Evolutionary conservation across 2,797 vertebrate species (phyloP).

Genomic region (Sebastes taczanowskii): DNA sequence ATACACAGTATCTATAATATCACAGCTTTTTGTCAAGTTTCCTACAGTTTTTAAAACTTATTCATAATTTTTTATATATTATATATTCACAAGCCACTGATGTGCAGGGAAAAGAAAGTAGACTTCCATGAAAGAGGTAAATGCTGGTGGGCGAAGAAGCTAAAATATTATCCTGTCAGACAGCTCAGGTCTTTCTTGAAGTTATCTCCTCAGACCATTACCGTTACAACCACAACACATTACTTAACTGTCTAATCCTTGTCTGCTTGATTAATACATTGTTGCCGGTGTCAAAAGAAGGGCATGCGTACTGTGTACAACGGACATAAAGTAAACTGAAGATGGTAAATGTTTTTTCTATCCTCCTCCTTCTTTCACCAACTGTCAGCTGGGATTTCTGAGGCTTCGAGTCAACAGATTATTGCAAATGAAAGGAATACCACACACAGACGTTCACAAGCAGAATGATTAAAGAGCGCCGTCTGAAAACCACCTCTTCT

Average conservation of each 20-base stretch:
- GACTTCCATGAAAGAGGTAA: background rate
- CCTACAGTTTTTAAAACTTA: background rate
- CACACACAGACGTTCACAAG: conserved; percentile 19
- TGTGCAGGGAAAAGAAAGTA: background rate
- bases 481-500: background rate
- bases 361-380: background rate
- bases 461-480: background rate
- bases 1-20: background rate
- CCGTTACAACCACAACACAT: conserved; percentile 35
- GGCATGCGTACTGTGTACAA: background rate
- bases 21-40: background rate
- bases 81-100: background rate
- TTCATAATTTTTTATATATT: background rate
- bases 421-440: conserved; percentile 38
- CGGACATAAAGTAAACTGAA: conserved; percentile 17
- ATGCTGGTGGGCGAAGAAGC: background rate
- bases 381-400: conserved; percentile 27
- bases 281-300: conserved; percentile 29
- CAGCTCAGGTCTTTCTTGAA: conserved; percentile 5
- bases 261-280: conserved; percentile 37
- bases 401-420: conserved; percentile 44
- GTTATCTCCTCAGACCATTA: conserved; percentile 19
- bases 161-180: conserved; percentile 12
- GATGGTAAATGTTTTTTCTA: conserved; percentile 23
- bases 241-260: conserved; percentile 29